phyloP scores from a whole-genome alignment of 2,797 vertebrate species.

The Apodemus agrarius region DNA sequence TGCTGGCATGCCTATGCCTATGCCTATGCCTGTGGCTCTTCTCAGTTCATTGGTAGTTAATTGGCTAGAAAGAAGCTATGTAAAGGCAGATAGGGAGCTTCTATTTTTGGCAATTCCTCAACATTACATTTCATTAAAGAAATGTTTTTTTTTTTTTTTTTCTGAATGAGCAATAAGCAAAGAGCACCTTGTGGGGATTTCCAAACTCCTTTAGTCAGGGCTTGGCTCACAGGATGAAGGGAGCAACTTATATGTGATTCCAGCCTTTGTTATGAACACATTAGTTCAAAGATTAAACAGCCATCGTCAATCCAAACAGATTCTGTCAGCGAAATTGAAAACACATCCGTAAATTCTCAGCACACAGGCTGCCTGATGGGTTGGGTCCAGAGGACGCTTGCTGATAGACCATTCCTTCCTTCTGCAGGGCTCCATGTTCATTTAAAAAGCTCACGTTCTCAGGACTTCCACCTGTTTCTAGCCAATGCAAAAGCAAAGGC shows the following conservation, averaged over 20 bases:
- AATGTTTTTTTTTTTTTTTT: slow-evolving; percentile 70
- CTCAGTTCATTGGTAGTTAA: slow-evolving; percentile 74
- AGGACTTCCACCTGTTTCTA: not conserved
- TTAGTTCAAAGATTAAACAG: slow-evolving; percentile 79
- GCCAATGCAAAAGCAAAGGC: not conserved
- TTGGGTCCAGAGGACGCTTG: not conserved
- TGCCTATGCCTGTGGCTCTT: slow-evolving; percentile 20
- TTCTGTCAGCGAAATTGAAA: slow-evolving; percentile 71
- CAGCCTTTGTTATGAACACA: slow-evolving; percentile 73
- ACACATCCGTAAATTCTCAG: slow-evolving; percentile 48
- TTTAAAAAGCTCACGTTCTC: not conserved
- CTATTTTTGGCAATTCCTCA: slow-evolving; percentile 78
- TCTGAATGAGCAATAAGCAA: slow-evolving; percentile 76
- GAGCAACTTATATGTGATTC: slow-evolving; percentile 68
- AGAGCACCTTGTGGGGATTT: slow-evolving; percentile 79
- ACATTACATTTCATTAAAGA: slow-evolving; percentile 79
- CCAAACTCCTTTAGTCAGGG: slow-evolving; percentile 65
- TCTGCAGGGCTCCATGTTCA: not conserved
- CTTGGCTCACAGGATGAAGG: slow-evolving; percentile 66
- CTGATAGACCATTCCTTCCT: not conserved
- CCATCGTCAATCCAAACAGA: slow-evolving; percentile 74
- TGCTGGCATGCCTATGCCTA: not conserved
- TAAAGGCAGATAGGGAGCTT: slow-evolving; percentile 66
- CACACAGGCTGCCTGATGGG: slow-evolving; percentile 61
- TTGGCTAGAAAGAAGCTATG: slow-evolving; percentile 73